These are phyloP conservation scores for Phylloscopus collybita DNA, from an alignment of 2,797 vertebrate genomes.

Conservation along the genomic window DNA sequence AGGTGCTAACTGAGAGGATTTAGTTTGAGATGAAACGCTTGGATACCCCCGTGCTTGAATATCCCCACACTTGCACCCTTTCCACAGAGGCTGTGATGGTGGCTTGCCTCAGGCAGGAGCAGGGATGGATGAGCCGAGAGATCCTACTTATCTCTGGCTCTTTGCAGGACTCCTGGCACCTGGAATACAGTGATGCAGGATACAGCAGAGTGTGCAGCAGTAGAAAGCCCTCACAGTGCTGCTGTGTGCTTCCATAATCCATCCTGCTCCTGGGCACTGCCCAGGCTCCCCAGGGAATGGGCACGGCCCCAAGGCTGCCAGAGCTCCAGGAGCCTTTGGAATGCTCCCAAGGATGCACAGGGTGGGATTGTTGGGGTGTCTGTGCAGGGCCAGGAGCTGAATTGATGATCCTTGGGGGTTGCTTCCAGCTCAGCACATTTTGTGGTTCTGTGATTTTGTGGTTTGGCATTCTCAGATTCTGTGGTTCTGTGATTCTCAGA, in stretches of 20 bases:
- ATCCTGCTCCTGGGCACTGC: not conserved
- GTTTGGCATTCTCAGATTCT: not conserved
- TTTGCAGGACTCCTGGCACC: not conserved
- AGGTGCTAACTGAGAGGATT: not conserved
- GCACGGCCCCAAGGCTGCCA: not conserved
- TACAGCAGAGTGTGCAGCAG: not conserved
- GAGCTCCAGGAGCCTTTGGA: fast-evolving
- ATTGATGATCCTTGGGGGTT: not conserved
- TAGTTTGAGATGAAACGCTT: not conserved
- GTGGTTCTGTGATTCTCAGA: not conserved
- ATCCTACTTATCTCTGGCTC: not conserved
- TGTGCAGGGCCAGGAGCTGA: not conserved
- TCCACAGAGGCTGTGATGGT: not conserved
- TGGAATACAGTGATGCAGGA: not conserved
- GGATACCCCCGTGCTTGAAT: not conserved
- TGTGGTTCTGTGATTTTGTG: not conserved
- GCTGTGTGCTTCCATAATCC: not conserved
- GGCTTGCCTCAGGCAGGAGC: not conserved
- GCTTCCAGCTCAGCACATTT: not conserved
- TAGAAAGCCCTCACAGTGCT: not conserved
- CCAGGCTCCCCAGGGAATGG: not conserved
- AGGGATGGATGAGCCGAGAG: not conserved
- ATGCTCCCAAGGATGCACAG: not conserved
- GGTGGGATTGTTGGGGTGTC: not conserved
- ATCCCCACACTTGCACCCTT: not conserved